These are phyloP conservation scores for Gnathonemus echidnorhynchus DNA, from an alignment of 2,113 vertebrate genomes.

Conservation along the genomic window DNA sequence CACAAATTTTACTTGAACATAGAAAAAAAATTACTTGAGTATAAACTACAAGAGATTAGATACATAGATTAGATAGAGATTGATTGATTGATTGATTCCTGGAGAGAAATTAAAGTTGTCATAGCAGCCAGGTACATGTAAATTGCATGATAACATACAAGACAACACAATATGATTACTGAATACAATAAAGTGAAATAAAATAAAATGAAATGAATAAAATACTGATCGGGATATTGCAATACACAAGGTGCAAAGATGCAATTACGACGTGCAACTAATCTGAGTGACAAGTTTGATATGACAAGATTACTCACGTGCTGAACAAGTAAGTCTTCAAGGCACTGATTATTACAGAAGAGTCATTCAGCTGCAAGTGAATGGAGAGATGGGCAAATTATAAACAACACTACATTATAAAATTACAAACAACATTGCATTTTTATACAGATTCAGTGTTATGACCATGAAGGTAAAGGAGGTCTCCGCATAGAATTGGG, in stretches of 20 bases:
- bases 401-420: background rate
- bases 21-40: background rate
- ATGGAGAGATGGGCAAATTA: background rate
- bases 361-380: slow-evolving; percentile 89
- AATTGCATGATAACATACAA: too few species aligned
- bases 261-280: too few species aligned
- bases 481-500: background rate
- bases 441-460: background rate
- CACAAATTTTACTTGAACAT: background rate
- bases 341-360: slow-evolving; percentile 89
- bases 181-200: too few species aligned
- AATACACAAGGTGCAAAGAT: too few species aligned
- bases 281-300: too few species aligned
- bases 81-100: too few species aligned
- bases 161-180: too few species aligned
- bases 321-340: slow-evolving; percentile 78
- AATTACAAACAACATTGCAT: background rate
- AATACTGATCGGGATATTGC: too few species aligned
- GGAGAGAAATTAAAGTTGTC: too few species aligned
- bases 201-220: too few species aligned
- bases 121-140: too few species aligned
- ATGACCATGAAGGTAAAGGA: background rate
- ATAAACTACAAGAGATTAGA: background rate
- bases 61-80: too few species aligned
- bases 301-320: slow-evolving; percentile 62